These are phyloP conservation scores for Meganola albula DNA, from an alignment of 2,888 invertebrate genomes.

Conservation along the genomic window DNA sequence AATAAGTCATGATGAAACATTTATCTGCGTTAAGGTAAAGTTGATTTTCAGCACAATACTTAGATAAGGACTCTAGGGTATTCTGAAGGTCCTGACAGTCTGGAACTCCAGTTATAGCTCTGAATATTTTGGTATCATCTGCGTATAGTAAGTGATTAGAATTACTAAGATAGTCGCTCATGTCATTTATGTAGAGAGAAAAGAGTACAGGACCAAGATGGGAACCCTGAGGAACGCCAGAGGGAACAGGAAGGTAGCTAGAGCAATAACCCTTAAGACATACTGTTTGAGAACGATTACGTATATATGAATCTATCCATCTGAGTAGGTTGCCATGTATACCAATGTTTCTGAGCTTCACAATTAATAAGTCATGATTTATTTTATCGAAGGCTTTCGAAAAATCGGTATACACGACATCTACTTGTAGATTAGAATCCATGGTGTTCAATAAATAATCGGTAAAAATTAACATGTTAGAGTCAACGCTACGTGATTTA, in stretches of 20 bases:
- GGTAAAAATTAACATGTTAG: constrained; percentile 10
- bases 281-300: constrained; percentile 2
- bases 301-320: constrained; percentile 4
- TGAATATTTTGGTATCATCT: constrained; percentile 2
- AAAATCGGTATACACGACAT: constrained; percentile 3
- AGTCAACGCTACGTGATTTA: constrained; percentile 10
- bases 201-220: constrained; percentile 4
- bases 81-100: background rate
- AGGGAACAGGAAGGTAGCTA: background rate
- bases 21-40: constrained; percentile 3
- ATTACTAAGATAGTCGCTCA: background rate
- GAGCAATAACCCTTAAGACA: constrained; percentile 2
- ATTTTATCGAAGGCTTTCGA: constrained; percentile 11
- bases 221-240: constrained; percentile 4
- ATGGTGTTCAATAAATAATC: constrained; percentile 10
- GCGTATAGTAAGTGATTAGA: constrained; percentile 3
- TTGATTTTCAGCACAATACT: constrained; percentile 4
- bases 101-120: background rate
- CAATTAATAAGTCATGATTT: constrained; percentile 4
- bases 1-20: constrained; percentile 4
- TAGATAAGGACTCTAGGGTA: background rate
- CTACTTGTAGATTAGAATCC: constrained; percentile 6
- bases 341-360: constrained; percentile 2
- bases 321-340: constrained; percentile 5
- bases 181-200: constrained; percentile 5